Base-by-base conservation (phyloP, 2,888 invertebrate genomes). In the Corythucha ciliata region DNA sequence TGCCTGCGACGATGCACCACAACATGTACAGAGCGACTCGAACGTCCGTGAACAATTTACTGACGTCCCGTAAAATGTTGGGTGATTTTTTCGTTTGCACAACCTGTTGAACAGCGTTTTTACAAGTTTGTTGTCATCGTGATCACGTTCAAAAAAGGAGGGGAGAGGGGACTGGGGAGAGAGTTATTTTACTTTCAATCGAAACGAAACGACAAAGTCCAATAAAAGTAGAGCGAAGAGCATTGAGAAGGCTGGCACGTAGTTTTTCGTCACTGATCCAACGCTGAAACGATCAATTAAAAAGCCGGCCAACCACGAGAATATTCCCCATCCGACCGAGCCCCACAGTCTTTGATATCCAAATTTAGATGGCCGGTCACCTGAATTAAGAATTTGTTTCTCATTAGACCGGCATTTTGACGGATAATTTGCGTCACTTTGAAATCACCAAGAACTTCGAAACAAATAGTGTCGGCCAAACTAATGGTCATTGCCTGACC, bases 341-440 rank as follows among this genome's bases (percentile, higher is more conserved):
- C 92, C 91, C 80, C 84, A 93, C 56, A 90, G 70, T 34, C 90
- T 75, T 66, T 92, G 92, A 59, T 80, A 78, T 0, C 93, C 93
- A 67, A 88, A 93, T 21, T 77, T 72, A 42, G 80, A 75, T n/a
- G 79, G 76, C 48, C 78, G 75, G 4, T 80, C 77, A 39, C 81
- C 83, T 83, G 65, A 4, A 29, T n/a, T n/a, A n/a, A 44, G 21
- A 5, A 36, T 8, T n/a, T n/a, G n/a, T n/a, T n/a, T n/a, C n/a
- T n/a, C n/a, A n/a, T n/a, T n/a, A n/a, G n/a, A n/a, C n/a, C n/a
- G n/a, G n/a, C n/a, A n/a, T n/a, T n/a, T n/a, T n/a, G n/a, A n/a
- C n/a, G n/a, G n/a, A n/a, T n/a, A n/a, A n/a, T n/a, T n/a, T n/a
- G n/a, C n/a, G n/a, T n/a, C n/a, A n/a, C n/a, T n/a, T n/a, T n/a